These are phyloP conservation scores for Psephotus haematonotus DNA, from an alignment of 2,113 vertebrate genomes.

Conservation along the genomic window DNA sequence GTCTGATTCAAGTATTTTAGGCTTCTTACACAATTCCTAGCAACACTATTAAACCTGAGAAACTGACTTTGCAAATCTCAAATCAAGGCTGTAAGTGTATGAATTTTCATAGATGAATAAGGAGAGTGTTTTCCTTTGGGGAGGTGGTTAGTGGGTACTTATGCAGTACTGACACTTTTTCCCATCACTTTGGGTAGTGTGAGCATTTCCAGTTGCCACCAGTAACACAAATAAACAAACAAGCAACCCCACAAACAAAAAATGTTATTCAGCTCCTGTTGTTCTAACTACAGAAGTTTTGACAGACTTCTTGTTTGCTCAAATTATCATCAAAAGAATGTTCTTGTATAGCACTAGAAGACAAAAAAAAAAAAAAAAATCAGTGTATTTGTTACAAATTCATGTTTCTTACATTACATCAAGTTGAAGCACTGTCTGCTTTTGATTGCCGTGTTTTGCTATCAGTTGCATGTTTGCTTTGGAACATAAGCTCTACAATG, in stretches of 20 bases:
- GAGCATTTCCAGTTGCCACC: neutral
- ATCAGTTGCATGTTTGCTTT: slow-evolving; percentile 41
- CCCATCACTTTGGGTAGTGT: neutral
- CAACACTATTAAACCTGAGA: neutral
- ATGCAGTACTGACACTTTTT: neutral
- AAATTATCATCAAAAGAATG: slow-evolving; percentile 32
- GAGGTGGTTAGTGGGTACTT: neutral
- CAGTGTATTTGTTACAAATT: neutral
- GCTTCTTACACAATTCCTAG: neutral
- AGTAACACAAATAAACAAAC: neutral
- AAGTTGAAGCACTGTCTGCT: slow-evolving; percentile 45
- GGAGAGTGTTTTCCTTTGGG: neutral
- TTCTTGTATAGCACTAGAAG: neutral
- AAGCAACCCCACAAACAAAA: neutral
- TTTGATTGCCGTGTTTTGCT: slow-evolving; percentile 64
- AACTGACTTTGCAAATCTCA: neutral
- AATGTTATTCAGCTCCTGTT: neutral
- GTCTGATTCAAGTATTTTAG: neutral
- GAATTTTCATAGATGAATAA: neutral
- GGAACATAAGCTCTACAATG: slow-evolving; percentile 25
- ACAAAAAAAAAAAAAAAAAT: slow-evolving; percentile 42
- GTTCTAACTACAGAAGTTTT: neutral
- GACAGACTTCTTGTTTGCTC: slow-evolving; percentile 14
- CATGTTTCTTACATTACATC: slow-evolving; percentile 41
- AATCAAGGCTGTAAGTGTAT: neutral